These are phyloP conservation scores for Macroramphosus scolopax DNA, from an alignment of 2,797 vertebrate species.

Conservation along the genomic window DNA sequence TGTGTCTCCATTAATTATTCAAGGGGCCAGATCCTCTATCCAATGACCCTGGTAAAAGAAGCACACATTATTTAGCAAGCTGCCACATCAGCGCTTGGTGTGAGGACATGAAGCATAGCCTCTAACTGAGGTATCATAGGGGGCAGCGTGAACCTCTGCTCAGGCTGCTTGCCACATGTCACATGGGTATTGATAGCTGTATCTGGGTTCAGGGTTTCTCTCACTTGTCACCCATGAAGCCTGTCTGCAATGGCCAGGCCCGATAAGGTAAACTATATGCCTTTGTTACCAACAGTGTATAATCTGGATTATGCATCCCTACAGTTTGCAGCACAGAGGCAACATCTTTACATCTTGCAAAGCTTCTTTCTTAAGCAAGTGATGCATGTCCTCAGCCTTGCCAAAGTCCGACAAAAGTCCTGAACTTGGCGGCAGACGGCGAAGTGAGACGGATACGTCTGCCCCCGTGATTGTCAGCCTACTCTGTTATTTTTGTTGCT, in stretches of 20 bases:
- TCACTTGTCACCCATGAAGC: conserved; percentile 39
- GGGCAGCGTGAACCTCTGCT: conserved; percentile 57
- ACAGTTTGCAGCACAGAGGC: not conserved
- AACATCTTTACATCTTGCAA: not conserved
- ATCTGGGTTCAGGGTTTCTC: conserved; percentile 68
- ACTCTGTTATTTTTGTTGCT: conserved; percentile 67
- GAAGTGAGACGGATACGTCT: conserved; percentile 60
- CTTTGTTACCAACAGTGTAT: conserved; percentile 33
- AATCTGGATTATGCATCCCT: conserved; percentile 6
- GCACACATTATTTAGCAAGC: conserved; percentile 84
- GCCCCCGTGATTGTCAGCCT: conserved; percentile 57
- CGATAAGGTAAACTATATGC: conserved; percentile 39
- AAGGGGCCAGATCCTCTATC: conserved; percentile 78
- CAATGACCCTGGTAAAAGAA: conserved; percentile 83
- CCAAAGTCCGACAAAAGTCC: conserved; percentile 40
- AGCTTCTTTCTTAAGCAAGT: not conserved
- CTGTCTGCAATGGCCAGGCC: conserved; percentile 11
- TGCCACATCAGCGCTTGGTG: conserved; percentile 76
- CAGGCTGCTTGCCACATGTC: conserved; percentile 56
- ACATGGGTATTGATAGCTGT: conserved; percentile 74
- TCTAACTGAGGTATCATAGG: conserved; percentile 68
- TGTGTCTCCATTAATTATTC: conserved; percentile 84
- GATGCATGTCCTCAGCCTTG: conserved; percentile 26
- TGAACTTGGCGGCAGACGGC: conserved; percentile 65
- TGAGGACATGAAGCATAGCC: conserved; percentile 67